Base-by-base conservation (phyloP, 2,113 vertebrate genomes). In the Sinocyclocheilus rhinocerous region DNA sequence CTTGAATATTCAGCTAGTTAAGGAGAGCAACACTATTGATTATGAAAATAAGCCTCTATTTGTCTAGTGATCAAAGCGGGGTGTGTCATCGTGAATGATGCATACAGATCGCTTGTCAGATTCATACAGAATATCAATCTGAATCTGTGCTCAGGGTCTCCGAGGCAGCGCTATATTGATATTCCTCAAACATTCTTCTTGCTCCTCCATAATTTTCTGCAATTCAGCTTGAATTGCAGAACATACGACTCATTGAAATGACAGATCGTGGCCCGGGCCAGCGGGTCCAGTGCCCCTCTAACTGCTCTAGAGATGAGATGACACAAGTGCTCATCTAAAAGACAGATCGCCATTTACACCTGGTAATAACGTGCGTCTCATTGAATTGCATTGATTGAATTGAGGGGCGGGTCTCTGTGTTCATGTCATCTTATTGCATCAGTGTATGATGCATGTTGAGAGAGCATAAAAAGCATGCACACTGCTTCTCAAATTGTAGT, bases 21-120 rank as follows among this genome's bases (percentile, higher is more conserved):
- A 36, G 33, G 39, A 9, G 22, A 73, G 67, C 72, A 61, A 69
- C 63, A 22, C 45, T 84, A 82, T 81, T 81, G 88, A 87, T 87
- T 84, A 79, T 50, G 39, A 79, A 59, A 76, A 85, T 86, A 24
- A 80, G 59, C 50, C 48, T 57, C 15, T 69, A 7, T 80, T 81
- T 39, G 69, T 76, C 26, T 63, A 36, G 36, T 10, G 77, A 82
- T 29, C 70, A 7, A 15, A 42, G 81, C n/a, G 9, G 39, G 24
- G 22, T 2, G 24, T 80, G 50, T 33, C 61, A 20, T 33, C 2
- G 1, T 12, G 8, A 69, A 73, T 20, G 42, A 85, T 67, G 72
- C 81, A 81, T 84, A 70, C 72, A 48, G 13, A 61, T 69, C 24
- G 24, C 81, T 2, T 48, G 63, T 70, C 42, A 63, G 65, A 36